A percentile compares a stretch with the other conserved stretches of the same genome.
Conservation (phyloP, 2,113 vertebrate genomes). For the Struthidea cinerea region DNA sequence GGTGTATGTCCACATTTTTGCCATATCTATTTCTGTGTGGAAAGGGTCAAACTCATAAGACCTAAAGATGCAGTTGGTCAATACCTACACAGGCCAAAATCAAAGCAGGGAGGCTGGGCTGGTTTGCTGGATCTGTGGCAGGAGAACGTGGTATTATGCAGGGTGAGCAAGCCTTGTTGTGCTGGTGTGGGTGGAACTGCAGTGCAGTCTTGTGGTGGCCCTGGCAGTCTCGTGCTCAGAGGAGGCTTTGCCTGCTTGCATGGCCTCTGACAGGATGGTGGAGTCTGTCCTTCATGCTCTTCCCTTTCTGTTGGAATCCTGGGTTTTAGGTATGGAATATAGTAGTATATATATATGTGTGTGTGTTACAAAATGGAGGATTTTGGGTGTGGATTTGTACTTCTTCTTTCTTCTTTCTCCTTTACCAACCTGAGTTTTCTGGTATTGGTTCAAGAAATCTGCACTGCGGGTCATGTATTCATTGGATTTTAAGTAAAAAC, state of each 20-base stretch:
- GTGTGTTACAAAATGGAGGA: too few species aligned
- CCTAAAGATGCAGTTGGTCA: not conserved
- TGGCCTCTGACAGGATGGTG: not conserved
- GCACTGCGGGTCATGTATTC: too few species aligned
- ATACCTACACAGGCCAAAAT: not conserved
- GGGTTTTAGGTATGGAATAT: too few species aligned
- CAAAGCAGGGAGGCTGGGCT: not conserved
- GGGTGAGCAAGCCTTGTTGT: not conserved
- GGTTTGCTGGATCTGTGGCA: not conserved
- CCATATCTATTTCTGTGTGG: not conserved
- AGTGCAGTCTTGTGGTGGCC: fast-evolving
- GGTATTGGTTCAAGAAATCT: too few species aligned
- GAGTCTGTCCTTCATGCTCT: not conserved
- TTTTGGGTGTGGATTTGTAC: too few species aligned
- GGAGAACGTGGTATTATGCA: fast-evolving
- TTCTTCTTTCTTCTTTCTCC: too few species aligned
- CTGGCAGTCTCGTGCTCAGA: not conserved
- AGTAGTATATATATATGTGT: too few species aligned
- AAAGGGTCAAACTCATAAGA: not conserved
- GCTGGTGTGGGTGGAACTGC: not conserved
- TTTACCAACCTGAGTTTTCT: too few species aligned
- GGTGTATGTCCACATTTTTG: not conserved
- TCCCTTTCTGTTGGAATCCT: too few species aligned
- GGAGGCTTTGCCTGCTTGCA: not conserved
- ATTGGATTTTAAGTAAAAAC: too few species aligned